Evolutionary conservation across 2,888 invertebrate genomes (phyloP).

Genomic region (Conops quadrifasciatus): DNA sequence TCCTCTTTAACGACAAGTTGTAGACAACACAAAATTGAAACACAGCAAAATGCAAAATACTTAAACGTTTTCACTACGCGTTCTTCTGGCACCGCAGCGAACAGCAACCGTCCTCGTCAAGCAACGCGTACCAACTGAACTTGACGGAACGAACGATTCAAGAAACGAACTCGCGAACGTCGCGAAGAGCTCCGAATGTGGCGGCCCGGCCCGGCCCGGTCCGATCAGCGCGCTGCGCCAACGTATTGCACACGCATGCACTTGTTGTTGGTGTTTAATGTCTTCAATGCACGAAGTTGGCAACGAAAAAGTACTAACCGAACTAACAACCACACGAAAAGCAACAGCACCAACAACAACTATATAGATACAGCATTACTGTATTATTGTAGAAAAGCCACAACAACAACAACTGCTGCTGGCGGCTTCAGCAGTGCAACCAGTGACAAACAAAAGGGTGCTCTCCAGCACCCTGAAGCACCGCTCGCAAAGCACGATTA

Average conservation of each 20-base stretch:
- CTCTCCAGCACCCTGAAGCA: no score
- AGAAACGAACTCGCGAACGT: constrained; percentile 48
- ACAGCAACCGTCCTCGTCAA: constrained; percentile 50
- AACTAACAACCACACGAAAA: neutral
- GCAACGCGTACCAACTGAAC: constrained; percentile 51
- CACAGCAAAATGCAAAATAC: neutral
- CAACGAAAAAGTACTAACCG: neutral
- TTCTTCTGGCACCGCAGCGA: constrained; percentile 23
- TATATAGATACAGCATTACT: neutral
- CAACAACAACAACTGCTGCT: neutral
- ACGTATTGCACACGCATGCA: constrained; percentile 13
- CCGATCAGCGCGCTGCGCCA: neutral
- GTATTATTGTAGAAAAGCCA: neutral
- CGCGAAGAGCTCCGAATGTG: no score
- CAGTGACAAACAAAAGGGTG: neutral
- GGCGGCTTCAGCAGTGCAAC: neutral
- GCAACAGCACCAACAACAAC: neutral
- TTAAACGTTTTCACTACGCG: constrained; percentile 13
- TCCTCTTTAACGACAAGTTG: neutral
- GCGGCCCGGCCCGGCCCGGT: neutral
- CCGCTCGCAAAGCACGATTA: no score
- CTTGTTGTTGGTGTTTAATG: constrained; percentile 29
- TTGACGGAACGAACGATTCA: constrained; percentile 50
- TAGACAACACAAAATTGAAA: neutral
- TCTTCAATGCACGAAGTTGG: neutral